Percentiles rank a stretch among this genome's conserved stretches.
These are phyloP conservation scores for Eupeodes corollae DNA, from an alignment of 1,140 invertebrate species.

Conservation along the genomic window DNA sequence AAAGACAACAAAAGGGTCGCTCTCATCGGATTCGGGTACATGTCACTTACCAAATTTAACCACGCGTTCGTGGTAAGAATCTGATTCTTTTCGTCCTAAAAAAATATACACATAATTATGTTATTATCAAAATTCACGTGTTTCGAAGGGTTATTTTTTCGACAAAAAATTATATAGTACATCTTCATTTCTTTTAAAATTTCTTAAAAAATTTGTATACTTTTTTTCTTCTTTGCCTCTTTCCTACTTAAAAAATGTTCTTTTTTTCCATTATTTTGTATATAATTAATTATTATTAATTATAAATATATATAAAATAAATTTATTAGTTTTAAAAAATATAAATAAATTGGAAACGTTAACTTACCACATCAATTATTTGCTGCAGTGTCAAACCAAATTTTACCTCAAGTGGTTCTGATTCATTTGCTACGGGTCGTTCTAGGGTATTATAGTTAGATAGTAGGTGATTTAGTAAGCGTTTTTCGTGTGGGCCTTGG, in stretches of 20 bases:
- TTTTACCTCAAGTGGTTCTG: constrained; percentile 80
- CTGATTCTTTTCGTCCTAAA: constrained; percentile 74
- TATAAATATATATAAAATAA: neutral
- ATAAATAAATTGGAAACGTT: constrained; percentile 3
- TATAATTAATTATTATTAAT: too few relatives aligned
- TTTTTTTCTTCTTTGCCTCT: too few relatives aligned
- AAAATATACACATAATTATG: constrained; percentile 25
- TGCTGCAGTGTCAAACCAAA: constrained; percentile 95
- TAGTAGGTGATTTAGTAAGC: constrained; percentile 73
- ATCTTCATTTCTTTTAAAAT: neutral
- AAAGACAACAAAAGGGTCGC: too few relatives aligned
- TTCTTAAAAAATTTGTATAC: too few relatives aligned
- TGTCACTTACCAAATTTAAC: constrained; percentile 90
- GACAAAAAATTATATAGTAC: constrained; percentile 1
- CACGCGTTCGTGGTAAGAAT: constrained; percentile 92
- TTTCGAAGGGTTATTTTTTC: constrained; percentile 6
- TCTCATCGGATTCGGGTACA: constrained; percentile 39
- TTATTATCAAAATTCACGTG: constrained; percentile 5
- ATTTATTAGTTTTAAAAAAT: neutral
- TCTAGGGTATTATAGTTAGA: constrained; percentile 93
- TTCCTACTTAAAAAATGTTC: too few relatives aligned
- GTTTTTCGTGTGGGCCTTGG: constrained; percentile 80
- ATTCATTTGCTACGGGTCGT: constrained; percentile 90
- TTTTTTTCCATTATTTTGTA: too few relatives aligned
- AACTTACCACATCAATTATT: constrained; percentile 97